Conservation (phyloP, 2,797 vertebrate species). For the Apogon talboti region DNA sequence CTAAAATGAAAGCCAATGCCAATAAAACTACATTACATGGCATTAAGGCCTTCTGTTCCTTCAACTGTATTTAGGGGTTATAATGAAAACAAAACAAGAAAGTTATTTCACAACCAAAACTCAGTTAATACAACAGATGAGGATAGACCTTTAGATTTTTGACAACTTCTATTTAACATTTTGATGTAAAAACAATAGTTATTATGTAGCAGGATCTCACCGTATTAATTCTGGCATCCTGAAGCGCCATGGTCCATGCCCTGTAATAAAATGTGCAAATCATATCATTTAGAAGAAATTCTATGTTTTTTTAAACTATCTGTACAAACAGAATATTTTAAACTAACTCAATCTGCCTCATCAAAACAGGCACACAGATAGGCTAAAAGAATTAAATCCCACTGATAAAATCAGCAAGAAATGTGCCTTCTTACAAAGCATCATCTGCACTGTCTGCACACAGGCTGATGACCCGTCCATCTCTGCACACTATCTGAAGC, state of each 20-base stretch:
- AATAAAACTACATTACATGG: background rate
- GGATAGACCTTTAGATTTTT: background rate
- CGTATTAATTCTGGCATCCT: conserved; percentile 91
- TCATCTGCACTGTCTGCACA: conserved; percentile 95
- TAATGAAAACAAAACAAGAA: background rate
- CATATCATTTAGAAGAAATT: background rate
- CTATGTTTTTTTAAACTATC: background rate
- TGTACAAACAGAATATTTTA: background rate
- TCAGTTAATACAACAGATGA: background rate
- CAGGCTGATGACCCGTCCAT: conserved; percentile 92
- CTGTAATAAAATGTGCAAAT: conserved; percentile 72
- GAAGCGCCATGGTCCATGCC: conserved; percentile 94
- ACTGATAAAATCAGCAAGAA: background rate
- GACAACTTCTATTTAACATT: background rate
- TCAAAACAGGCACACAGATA: background rate
- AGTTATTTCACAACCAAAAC: background rate
- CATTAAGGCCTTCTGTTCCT: background rate
- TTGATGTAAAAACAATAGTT: background rate
- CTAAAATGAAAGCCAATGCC: background rate
- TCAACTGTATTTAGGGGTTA: background rate
- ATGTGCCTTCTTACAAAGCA: conserved; percentile 88
- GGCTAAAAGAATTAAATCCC: background rate
- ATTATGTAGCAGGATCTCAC: conserved; percentile 82
- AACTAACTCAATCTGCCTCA: background rate
- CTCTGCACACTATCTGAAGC: conserved; percentile 93